Evolutionary conservation across 2,797 vertebrate genomes (phyloP).

Genomic region (Hydrolagus colliei): DNA sequence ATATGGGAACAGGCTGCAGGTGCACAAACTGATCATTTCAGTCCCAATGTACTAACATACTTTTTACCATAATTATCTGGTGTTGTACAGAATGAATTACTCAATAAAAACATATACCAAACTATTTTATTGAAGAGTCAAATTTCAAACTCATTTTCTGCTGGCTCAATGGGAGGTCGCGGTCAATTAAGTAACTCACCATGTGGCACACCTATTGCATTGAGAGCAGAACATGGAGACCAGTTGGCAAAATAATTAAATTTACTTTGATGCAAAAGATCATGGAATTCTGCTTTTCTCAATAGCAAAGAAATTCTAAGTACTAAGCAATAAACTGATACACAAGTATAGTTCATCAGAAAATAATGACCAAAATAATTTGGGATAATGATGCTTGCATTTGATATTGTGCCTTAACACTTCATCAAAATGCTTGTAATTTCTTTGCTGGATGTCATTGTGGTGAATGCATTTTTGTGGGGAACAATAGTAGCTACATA

Average conservation of each 20-base stretch:
- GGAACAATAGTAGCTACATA: too few relatives aligned
- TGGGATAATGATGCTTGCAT: not conserved
- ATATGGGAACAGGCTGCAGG: too few relatives aligned
- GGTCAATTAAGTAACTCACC: not conserved
- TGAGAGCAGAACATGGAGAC: not conserved
- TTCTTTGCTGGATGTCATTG: too few relatives aligned
- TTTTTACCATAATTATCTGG: not conserved
- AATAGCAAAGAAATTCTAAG: not conserved
- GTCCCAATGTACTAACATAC: not conserved
- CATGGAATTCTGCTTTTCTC: not conserved
- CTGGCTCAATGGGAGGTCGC: not conserved
- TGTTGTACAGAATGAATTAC: not conserved
- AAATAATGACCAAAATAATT: not conserved
- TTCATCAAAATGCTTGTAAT: too few relatives aligned
- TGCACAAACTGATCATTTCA: not conserved
- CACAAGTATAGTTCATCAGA: not conserved
- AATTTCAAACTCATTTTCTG: slow-evolving; percentile 12
- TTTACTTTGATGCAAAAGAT: not conserved
- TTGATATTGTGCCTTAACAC: too few relatives aligned
- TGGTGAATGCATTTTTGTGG: too few relatives aligned
- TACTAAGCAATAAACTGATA: not conserved
- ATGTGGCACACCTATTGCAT: not conserved
- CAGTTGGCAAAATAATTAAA: not conserved
- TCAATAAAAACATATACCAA: not conserved
- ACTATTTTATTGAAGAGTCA: not conserved